Percentiles rank a stretch among this genome's conserved stretches.
Evolutionary conservation across 2,113 vertebrate genomes (phyloP).

Genomic region (Sebastes schlegelii): DNA sequence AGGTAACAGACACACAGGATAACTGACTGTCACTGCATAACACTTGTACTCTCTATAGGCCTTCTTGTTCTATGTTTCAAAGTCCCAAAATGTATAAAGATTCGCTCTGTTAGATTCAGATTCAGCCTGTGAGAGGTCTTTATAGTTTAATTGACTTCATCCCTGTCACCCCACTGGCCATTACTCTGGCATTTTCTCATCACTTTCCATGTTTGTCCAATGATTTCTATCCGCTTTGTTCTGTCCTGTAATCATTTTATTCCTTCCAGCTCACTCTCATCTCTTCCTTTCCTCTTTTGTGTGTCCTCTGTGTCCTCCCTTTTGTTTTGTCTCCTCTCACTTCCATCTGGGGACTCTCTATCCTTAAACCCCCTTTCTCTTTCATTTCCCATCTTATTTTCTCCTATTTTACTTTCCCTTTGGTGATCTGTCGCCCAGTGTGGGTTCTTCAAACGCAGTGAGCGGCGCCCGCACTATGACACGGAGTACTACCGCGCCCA

Average conservation of each 20-base stretch:
- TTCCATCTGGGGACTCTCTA: conserved; percentile 16
- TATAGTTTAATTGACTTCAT: not conserved
- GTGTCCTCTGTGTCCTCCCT: conserved; percentile 28
- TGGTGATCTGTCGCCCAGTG: conserved; percentile 81
- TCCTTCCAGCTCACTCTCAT: conserved; percentile 44
- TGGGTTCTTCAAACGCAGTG: conserved; percentile 91
- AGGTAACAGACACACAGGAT: conserved; percentile 82
- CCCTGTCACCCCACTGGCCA: not conserved
- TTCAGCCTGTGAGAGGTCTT: not conserved
- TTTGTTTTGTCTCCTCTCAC: conserved; percentile 38
- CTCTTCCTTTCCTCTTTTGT: conserved; percentile 41
- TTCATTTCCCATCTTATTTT: conserved; percentile 26
- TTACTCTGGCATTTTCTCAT: conserved; percentile 9
- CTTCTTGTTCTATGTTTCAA: not conserved
- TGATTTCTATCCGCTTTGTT: conserved; percentile 29
- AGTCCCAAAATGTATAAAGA: not conserved
- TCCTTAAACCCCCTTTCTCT: conserved; percentile 36
- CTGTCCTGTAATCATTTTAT: conserved; percentile 49
- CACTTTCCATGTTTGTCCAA: not conserved
- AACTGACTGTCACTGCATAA: not conserved
- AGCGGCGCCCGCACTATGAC: conserved; percentile 84
- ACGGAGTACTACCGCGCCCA: conserved; percentile 90
- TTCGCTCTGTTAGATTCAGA: not conserved
- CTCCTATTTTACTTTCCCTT: not conserved
- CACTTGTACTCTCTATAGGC: not conserved